Evolutionary conservation across 1,140 invertebrate species (phyloP).

Genomic region (Musca domestica): DNA sequence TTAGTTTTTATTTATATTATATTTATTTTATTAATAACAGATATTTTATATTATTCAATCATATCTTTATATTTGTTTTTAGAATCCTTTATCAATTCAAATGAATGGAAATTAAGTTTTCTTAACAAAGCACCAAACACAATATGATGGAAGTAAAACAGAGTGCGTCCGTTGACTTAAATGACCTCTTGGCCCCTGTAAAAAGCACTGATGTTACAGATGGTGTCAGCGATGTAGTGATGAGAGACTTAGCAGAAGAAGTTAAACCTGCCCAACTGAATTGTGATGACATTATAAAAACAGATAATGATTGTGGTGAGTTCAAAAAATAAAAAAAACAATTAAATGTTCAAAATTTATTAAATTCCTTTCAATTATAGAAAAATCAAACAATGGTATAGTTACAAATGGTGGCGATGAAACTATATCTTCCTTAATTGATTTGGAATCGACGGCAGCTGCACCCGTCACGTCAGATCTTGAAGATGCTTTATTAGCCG

Average conservation of each 20-base stretch:
- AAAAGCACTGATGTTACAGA: conserved; percentile 20
- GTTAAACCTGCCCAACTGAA: not conserved
- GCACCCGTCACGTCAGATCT: conserved; percentile 23
- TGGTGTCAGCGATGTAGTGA: conserved; percentile 6
- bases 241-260: not conserved
- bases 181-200: not conserved
- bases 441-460: conserved; percentile 19
- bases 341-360: no score
- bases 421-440: not conserved
- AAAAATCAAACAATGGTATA: not conserved
- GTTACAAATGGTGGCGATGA: not conserved
- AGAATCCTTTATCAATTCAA: no score
- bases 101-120: no score
- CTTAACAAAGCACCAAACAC: not conserved
- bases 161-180: conserved; percentile 21
- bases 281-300: conserved; percentile 2
- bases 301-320: not conserved
- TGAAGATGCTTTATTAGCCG: conserved; percentile 25
- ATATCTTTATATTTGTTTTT: no score
- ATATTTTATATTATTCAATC: no score
- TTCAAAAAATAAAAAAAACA: no score
- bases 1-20: no score
- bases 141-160: conserved; percentile 31
- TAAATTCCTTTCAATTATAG: not conserved
- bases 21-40: no score